These are phyloP conservation scores for Lithosia quadra DNA, from an alignment of 2,888 invertebrate species.

Conservation along the genomic window DNA sequence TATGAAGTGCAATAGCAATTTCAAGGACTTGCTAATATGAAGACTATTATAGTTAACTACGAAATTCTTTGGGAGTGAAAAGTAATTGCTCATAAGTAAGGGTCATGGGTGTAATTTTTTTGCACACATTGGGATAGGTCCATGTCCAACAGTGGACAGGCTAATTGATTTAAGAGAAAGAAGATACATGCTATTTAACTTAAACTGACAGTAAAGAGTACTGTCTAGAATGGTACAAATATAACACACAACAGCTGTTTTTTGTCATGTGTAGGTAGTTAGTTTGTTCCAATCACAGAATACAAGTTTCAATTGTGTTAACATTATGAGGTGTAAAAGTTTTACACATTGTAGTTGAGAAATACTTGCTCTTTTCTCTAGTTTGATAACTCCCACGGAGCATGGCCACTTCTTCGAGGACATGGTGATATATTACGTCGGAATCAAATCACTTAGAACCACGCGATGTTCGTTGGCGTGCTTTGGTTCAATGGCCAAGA, in stretches of 20 bases:
- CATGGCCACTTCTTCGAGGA: constrained; percentile 4
- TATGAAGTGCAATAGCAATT: no score
- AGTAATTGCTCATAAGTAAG: not conserved
- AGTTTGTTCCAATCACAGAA: not conserved
- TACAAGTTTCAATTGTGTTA: not conserved
- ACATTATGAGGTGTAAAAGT: not conserved
- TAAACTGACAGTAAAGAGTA: not conserved
- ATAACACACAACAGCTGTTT: not conserved
- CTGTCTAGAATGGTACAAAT: not conserved
- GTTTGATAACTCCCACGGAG: not conserved
- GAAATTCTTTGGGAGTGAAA: not conserved
- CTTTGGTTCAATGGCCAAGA: not conserved
- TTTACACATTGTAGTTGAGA: not conserved
- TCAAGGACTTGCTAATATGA: no score
- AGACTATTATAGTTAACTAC: not conserved
- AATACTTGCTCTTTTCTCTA: not conserved
- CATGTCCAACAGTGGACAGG: not conserved
- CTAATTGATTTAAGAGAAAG: no score
- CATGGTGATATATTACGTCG: not conserved
- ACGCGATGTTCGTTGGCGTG: not conserved
- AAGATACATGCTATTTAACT: not conserved
- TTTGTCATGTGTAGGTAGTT: not conserved
- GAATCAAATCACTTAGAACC: not conserved
- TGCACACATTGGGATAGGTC: not conserved
- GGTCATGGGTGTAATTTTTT: not conserved